Evolutionary conservation across 2,113 vertebrate species (phyloP), one percentile per base, ranked within the genome.

Genomic region (Upupa epops): DNA sequence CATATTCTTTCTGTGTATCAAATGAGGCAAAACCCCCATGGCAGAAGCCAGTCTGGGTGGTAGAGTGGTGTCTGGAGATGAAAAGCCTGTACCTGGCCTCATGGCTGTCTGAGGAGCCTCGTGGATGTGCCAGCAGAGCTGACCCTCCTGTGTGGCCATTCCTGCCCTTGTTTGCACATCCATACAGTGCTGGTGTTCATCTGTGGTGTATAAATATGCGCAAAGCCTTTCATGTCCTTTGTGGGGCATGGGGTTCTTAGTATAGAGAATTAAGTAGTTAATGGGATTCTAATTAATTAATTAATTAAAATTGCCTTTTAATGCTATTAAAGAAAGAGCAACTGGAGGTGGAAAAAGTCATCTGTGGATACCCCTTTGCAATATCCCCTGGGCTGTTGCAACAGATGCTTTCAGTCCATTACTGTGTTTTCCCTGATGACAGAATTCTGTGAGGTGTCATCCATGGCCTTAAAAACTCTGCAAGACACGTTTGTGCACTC

Each of bases 101-200:
- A 3, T 20, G 51, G 59, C 51, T 4, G 8, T 18, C 3, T 0
- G 42, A 25, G 80, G 48, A 46, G 70, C 24, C 1, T 18, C 12
- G 4, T 9, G 88, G 4, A 21, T 1, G 8, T 29, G 64, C 54
- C 1, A 10, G 52, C 55, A 46, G 28, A 61, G 51, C 56, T 73
- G 64, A 11, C 6, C 37, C 49, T 56, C 58, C 64, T 7, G 2
- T 4, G 0, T 0, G 0, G 20, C 64, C 16, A 29, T 40, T 26
- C 21, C 72, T n/a, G 75, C 76, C 75, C 28, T 51, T 0, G 0
- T 11, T 12, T 36, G 8, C 26, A n/a, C 52, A 51, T 25, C 64
- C 31, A 40, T 3, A 18, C 3, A 2, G 36, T 4, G 0, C 4
- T 8, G 45, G 4, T 16, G 71, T 15, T 40, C 1, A 2, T 36